Conservation (phyloP, 2,113 vertebrate genomes). For the Sisor rabdophorus region DNA sequence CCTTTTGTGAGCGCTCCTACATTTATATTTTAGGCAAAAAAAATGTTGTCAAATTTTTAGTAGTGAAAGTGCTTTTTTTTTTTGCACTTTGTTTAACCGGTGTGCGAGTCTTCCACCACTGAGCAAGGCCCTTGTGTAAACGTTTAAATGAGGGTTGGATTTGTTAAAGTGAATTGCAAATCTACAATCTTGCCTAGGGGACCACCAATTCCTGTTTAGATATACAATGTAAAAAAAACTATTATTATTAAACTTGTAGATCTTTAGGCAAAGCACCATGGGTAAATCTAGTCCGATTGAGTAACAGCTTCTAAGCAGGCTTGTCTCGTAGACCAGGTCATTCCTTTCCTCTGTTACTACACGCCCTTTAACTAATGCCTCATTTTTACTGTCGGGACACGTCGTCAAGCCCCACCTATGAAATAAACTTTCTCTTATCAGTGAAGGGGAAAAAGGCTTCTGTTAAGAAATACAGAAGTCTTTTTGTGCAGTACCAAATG, state of each 20-base stretch:
- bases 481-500: not conserved
- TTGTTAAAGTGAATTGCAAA: too few species aligned
- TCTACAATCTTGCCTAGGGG: too few species aligned
- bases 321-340: not conserved
- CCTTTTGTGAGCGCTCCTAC: too few species aligned
- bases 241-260: not conserved
- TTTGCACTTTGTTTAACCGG: too few species aligned
- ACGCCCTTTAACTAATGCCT: conserved; percentile 22
- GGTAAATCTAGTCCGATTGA: not conserved
- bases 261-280: not conserved
- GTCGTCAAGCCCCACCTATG: conserved; percentile 33
- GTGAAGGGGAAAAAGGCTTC: not conserved
- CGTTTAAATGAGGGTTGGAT: too few species aligned
- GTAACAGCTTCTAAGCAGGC: not conserved
- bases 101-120: too few species aligned
- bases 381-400: conserved; percentile 21
- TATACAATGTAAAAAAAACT: not conserved
- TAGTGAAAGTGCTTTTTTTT: too few species aligned
- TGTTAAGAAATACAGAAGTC: not conserved
- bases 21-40: too few species aligned
- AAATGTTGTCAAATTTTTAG: too few species aligned
- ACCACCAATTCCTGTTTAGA: too few species aligned
- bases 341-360: conserved; percentile 6
- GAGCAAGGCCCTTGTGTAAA: too few species aligned
- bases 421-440: conserved; percentile 23